Evolutionary conservation across 1,140 invertebrate species (phyloP).

Genomic region (Chrysopa pallens): DNA sequence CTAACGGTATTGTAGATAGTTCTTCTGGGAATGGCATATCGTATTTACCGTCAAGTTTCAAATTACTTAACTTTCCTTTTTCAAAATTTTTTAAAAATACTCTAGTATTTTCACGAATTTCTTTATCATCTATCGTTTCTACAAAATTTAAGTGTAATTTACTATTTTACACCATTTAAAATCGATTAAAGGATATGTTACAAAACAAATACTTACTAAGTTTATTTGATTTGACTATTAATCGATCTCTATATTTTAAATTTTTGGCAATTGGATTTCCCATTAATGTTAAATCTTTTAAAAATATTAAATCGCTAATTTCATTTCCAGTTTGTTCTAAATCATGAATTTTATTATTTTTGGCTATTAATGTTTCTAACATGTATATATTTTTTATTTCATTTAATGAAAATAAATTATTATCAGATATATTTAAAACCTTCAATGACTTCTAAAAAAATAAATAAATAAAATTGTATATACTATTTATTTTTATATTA

Average conservation of each 20-base stretch:
- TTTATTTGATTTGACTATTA: conserved; percentile 36
- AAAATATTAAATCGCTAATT: conserved; percentile 26
- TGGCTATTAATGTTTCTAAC: conserved; percentile 25
- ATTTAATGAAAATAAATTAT: conserved; percentile 24
- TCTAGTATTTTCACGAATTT: conserved; percentile 24
- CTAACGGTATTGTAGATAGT: background rate
- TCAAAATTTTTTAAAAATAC: conserved; percentile 31
- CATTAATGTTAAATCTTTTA: conserved; percentile 32
- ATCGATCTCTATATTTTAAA: conserved; percentile 40
- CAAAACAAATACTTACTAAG: conserved; percentile 25
- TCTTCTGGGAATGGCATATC: background rate
- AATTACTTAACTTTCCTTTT: conserved; percentile 12
- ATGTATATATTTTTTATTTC: conserved; percentile 22
- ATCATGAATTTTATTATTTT: conserved; percentile 27
- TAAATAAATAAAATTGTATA: conserved; percentile 4
- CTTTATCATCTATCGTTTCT: conserved; percentile 28
- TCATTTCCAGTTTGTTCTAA: conserved; percentile 27
- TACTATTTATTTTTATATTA: no score
- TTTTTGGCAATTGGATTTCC: conserved; percentile 38
- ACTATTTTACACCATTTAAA: background rate
- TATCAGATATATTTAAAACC: conserved; percentile 29
- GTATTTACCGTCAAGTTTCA: background rate
- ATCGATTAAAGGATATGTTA: background rate
- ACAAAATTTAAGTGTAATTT: conserved; percentile 3
- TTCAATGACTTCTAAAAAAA: conserved; percentile 22